Evolutionary conservation across 1,140 invertebrate species (phyloP), one percentile per base, ranked within the genome.

Genomic region (Zaprionus davidi): DNA sequence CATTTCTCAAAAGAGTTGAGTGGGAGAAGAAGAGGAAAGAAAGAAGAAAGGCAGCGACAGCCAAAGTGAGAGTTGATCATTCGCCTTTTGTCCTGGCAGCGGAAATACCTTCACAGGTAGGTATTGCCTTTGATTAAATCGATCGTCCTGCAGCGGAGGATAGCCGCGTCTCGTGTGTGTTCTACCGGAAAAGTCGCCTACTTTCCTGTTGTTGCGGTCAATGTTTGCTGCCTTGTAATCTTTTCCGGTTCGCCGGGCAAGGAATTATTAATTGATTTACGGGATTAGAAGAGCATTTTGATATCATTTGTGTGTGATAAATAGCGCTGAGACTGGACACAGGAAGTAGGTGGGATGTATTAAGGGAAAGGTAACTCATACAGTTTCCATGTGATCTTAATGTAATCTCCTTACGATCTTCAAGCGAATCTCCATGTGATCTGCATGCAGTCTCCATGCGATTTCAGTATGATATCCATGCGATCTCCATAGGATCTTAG

Each of bases 1-100:
- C 88, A 76, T 91, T 91, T 91, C 81, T 91, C 79, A 91, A 78
- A 90, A 46, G 44, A 64, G 63, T 68, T 62, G 13, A 56, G 57
- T 20, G 9, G 17, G 31, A 57, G 7, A 34, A 9, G 24, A 20
- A 7, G 13, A 15, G 15, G 13, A 13, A 26, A n/a, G 12, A 56
- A 36, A 51, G 36, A 22, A 51, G 41, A 17, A 7, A 17, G 41
- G 6, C n/a, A 60, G 1, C 41, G 13, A n/a, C 11, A 55, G 22
- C 34, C 1, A 15, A 11, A 28, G 34, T 24, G 3, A n/a, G n/a
- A 28, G 34, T 24, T 58, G 51, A 58, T 64, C 55, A 38, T 15
- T 4, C 63, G n/a, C 20, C 31, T 24, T 9, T 68, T 63, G 20
- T 46, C 24, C 55, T 55, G 5, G 12, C 36, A 75, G 67, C 81